phyloP scores from a whole-genome alignment of 2,888 invertebrate species.

The Asteroscopus sphinx region DNA sequence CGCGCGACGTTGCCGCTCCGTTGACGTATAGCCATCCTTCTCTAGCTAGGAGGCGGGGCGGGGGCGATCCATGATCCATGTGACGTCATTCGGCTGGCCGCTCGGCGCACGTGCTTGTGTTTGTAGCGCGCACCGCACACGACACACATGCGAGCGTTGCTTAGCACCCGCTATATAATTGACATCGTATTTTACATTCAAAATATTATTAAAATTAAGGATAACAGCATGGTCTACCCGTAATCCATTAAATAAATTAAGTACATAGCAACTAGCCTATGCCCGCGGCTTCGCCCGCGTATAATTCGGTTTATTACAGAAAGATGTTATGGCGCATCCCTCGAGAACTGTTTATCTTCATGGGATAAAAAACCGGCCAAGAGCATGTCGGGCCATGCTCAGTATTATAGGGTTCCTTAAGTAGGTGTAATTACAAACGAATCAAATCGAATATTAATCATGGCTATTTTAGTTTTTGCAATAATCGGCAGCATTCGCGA shows the following conservation, averaged over 20 bases:
- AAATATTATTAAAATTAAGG: conserved; percentile 46
- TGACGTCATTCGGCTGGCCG: conserved; percentile 80
- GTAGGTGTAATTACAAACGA: too few relatives aligned
- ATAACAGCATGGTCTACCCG: neutral
- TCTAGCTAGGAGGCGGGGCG: conserved; percentile 78
- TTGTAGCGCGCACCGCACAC: conserved; percentile 81
- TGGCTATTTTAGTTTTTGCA: too few relatives aligned
- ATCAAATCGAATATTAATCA: too few relatives aligned
- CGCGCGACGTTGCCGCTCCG: conserved; percentile 82
- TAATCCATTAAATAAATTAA: conserved; percentile 1
- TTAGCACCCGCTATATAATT: conserved; percentile 70
- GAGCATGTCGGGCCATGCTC: too few relatives aligned
- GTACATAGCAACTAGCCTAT: conserved; percentile 10
- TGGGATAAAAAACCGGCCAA: too few relatives aligned
- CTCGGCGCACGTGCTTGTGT: conserved; percentile 87
- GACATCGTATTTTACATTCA: conserved; percentile 71
- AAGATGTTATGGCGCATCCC: too few relatives aligned
- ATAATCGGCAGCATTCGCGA: too few relatives aligned
- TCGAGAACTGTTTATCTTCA: too few relatives aligned
- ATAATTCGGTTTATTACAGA: too few relatives aligned
- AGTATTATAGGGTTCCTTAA: too few relatives aligned
- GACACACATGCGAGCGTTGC: conserved; percentile 79
- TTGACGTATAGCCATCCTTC: conserved; percentile 64
- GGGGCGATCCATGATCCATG: conserved; percentile 77
- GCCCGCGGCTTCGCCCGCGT: too few relatives aligned